Evolutionary conservation across 2,888 invertebrate genomes (phyloP).

Genomic region (Apodemia zela): DNA sequence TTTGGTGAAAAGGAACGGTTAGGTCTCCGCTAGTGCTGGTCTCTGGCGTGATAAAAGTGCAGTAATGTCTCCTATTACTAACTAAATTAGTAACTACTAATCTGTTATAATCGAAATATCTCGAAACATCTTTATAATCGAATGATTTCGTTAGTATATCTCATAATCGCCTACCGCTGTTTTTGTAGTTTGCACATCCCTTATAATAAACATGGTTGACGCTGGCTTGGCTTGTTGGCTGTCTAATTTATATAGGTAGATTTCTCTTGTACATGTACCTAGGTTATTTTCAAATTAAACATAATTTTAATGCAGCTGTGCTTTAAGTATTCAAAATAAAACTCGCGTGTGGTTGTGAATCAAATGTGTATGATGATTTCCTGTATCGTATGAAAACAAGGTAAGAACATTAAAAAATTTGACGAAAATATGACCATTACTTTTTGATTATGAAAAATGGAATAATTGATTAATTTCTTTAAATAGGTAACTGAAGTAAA

Average conservation of each 20-base stretch:
- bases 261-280: slow-evolving; percentile 43
- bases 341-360: slow-evolving; percentile 31
- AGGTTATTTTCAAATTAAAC: slow-evolving; percentile 34
- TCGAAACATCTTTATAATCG: too few species aligned
- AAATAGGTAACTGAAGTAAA: slow-evolving; percentile 72
- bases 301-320: slow-evolving; percentile 6
- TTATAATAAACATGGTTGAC: slow-evolving; percentile 43
- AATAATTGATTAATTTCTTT: slow-evolving; percentile 52
- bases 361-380: slow-evolving; percentile 61
- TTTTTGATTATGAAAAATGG: slow-evolving; percentile 20
- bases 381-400: slow-evolving; percentile 52
- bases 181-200: slow-evolving; percentile 28
- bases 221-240: slow-evolving; percentile 38
- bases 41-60: too few species aligned
- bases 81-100: too few species aligned
- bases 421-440: slow-evolving; percentile 19
- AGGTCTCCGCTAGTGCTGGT: too few species aligned
- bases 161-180: too few species aligned
- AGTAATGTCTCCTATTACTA: too few species aligned
- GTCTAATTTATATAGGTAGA: slow-evolving; percentile 59
- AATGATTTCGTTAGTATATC: too few species aligned
- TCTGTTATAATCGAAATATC: too few species aligned
- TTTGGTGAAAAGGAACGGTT: too few species aligned
- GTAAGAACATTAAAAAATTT: slow-evolving; percentile 44
- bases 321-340: slow-evolving; percentile 26